Base-by-base conservation (phyloP, 2,888 invertebrate genomes). In the Pristionchus arcanus region DNA sequence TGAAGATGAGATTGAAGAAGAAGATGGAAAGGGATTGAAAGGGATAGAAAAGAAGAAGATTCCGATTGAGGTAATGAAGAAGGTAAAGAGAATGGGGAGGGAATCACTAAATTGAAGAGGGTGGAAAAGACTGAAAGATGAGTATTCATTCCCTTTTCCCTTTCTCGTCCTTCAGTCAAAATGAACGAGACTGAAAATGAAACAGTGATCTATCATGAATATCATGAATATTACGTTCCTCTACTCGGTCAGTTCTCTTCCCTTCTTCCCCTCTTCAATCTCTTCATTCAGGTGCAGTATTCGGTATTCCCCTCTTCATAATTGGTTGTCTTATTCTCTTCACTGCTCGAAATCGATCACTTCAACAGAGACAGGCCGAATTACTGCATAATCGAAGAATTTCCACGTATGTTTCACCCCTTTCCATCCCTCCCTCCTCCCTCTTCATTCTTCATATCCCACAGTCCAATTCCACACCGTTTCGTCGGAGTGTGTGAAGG, bases 281-380 rank as follows among this genome's bases (percentile, higher is more conserved):
- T 77, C 42, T 37, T 25, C 42, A 42, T 42, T 77, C 68, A 77
- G 85, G 53, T 90, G 97, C 97, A 95, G 98, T 98, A 95, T 97
- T 98, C 95, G 97, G 97, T 90, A 98, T 98, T 95, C 98, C 98
- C 68, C 96, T 98, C 92, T 96, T 98, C 95, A 97, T 97, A 5
- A 96, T 98, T 90, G 96, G 97, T 92, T 97, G 98, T 92, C 97
- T 98, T 94, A 98, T 97, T 96, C 97, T 90, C 21, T 84, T 91
- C 63, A 90, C 91, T 59, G 84, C 83, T 9, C 53, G 91, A 16
- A 91, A 91, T 81, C 90, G 90, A 84, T 37, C 71, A 25, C 63
- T 90, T 21, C 90, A 90, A 42, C 49, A 87, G 42, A 28, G 63
- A 55, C 87, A 90, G 66, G 71, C 84, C 2, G 90, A 90, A 42